Conservation (phyloP, 2,113 vertebrate genomes). For the Sitta europaea region DNA sequence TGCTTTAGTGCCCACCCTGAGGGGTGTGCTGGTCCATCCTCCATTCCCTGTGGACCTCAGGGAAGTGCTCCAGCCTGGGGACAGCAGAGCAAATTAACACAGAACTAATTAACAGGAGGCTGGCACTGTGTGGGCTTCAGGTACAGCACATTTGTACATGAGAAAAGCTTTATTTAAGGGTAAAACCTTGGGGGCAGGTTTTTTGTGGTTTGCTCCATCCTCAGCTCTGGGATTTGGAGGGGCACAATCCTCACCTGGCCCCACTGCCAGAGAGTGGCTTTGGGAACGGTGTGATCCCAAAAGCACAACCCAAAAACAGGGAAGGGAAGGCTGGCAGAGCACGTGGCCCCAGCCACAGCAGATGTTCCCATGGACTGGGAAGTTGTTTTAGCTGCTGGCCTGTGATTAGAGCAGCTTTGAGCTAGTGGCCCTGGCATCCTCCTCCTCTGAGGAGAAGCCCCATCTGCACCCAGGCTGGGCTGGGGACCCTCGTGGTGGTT, state of each 20-base stretch:
- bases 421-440: not conserved
- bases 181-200: rapidly evolving
- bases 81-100: not conserved
- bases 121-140: not conserved
- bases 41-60: not conserved
- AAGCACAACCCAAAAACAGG: not conserved
- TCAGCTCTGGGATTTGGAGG: not conserved
- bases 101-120: not conserved
- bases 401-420: not conserved
- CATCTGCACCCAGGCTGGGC: not conserved
- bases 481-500: rapidly evolving
- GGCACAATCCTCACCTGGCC: not conserved
- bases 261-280: not conserved
- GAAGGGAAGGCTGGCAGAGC: not conserved
- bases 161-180: not conserved
- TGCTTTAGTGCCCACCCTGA: not conserved
- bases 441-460: not conserved
- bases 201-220: not conserved
- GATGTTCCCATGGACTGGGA: not conserved
- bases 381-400: not conserved
- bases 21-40: not conserved
- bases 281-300: rapidly evolving
- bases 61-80: rapidly evolving
- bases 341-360: rapidly evolving
- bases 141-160: rapidly evolving